Evolutionary conservation across 2,113 vertebrate species (phyloP).

Genomic region (Proteles cristata): DNA sequence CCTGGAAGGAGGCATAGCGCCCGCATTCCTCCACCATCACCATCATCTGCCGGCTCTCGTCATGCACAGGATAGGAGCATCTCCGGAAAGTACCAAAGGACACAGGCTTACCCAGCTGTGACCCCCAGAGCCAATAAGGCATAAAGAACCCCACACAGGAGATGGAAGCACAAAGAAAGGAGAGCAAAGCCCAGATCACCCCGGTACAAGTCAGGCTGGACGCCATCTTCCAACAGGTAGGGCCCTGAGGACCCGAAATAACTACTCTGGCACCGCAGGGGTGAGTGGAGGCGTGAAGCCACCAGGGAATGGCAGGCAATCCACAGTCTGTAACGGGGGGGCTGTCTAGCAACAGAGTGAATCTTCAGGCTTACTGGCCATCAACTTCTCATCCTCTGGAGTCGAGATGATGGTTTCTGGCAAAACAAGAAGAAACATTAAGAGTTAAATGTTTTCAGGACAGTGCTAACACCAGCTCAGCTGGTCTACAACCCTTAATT

Average conservation of each 20-base stretch:
- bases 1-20: conserved; percentile 96
- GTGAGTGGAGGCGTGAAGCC: neutral
- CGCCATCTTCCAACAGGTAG: conserved; percentile 87
- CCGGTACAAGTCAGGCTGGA: conserved; percentile 96
- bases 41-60: conserved; percentile 93
- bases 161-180: conserved; percentile 92
- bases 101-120: conserved; percentile 96
- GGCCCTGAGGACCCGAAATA: fast-evolving
- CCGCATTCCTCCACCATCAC: conserved; percentile 99
- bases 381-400: conserved; percentile 55
- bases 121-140: conserved; percentile 99
- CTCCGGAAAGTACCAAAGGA: conserved; percentile 98
- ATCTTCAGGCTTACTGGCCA: neutral
- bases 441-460: conserved; percentile 2
- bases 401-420: conserved; percentile 74
- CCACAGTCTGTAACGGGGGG: conserved; percentile 50
- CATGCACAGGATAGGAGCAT: conserved; percentile 96
- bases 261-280: neutral
- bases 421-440: conserved; percentile 59
- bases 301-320: neutral
- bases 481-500: neutral
- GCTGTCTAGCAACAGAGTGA: conserved; percentile 14
- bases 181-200: conserved; percentile 94
- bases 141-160: conserved; percentile 99
- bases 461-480: neutral